Conservation (phyloP, 2,888 invertebrate genomes). For the Belgica antarctica region DNA sequence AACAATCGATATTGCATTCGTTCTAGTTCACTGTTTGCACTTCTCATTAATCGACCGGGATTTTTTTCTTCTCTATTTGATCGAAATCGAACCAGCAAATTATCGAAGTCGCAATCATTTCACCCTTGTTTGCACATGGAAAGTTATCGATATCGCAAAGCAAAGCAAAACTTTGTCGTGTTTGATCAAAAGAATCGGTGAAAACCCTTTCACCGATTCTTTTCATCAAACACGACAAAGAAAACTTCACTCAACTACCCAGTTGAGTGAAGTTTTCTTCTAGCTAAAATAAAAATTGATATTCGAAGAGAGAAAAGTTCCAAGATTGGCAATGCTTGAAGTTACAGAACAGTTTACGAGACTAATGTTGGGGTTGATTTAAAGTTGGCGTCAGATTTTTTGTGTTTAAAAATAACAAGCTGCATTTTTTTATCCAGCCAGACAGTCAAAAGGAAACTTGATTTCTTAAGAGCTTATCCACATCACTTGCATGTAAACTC, state of each 20-base stretch:
- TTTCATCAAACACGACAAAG: too few species aligned
- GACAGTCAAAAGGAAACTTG: too few species aligned
- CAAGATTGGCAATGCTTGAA: conserved; percentile 6
- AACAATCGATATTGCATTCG: conserved; percentile 18
- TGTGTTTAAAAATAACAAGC: too few species aligned
- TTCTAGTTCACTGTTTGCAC: conserved; percentile 22
- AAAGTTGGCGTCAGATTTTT: too few species aligned
- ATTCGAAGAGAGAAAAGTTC: neutral
- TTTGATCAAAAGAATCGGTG: too few species aligned
- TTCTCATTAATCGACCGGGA: conserved; percentile 9
- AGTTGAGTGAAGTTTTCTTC: too few species aligned
- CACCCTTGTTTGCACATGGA: conserved; percentile 9
- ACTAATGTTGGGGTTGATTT: too few species aligned
- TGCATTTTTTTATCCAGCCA: too few species aligned
- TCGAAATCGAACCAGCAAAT: conserved; percentile 19
- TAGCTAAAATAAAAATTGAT: conserved; percentile 21
- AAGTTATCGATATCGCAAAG: conserved; percentile 25
- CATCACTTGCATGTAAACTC: too few species aligned
- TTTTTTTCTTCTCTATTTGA: neutral
- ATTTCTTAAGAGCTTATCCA: too few species aligned
- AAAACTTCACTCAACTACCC: too few species aligned
- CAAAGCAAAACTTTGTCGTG: neutral
- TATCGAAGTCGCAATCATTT: conserved; percentile 19
- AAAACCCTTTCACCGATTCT: too few species aligned
- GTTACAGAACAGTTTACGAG: conserved; percentile 10